These are phyloP conservation scores for Leptobrachium leishanense DNA, from an alignment of 2,113 vertebrate genomes.

Conservation along the genomic window DNA sequence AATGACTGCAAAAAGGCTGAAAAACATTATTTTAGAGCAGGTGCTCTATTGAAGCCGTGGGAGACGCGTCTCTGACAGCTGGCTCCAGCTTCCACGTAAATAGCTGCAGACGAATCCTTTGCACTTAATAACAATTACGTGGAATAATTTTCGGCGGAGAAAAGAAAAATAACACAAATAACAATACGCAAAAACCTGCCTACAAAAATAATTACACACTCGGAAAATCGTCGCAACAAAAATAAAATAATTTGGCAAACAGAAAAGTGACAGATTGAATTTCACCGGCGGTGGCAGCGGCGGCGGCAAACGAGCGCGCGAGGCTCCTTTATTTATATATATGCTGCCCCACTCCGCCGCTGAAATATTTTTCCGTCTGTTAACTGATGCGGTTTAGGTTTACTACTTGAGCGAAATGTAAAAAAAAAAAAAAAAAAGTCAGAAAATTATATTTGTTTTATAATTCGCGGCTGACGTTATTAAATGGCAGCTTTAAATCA, in stretches of 20 bases:
- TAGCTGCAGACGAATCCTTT: constrained; percentile 50
- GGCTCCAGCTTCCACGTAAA: constrained; percentile 50
- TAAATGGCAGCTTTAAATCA: not conserved
- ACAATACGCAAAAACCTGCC: constrained; percentile 54
- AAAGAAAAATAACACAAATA: constrained; percentile 32
- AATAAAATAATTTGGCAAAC: constrained; percentile 57
- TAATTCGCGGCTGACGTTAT: not conserved
- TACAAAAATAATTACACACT: constrained; percentile 59
- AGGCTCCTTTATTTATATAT: not conserved
- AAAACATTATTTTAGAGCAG: constrained; percentile 51
- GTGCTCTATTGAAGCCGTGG: constrained; percentile 44
- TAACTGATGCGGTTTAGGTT: not conserved
- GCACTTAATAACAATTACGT: constrained; percentile 60
- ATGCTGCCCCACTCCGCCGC: not conserved
- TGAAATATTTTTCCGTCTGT: not conserved
- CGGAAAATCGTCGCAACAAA: constrained; percentile 54
- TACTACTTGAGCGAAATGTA: not conserved
- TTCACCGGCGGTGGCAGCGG: not conserved
- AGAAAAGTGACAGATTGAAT: constrained; percentile 54
- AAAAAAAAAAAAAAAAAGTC: not conserved
- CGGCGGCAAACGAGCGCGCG: not conserved
- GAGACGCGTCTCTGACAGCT: constrained; percentile 50
- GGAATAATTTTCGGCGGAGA: constrained; percentile 58
- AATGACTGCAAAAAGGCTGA: constrained; percentile 44
- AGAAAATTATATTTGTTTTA: not conserved